These are phyloP conservation scores for Epinephelus fuscoguttatus DNA, from an alignment of 2,113 vertebrate species.

Conservation along the genomic window DNA sequence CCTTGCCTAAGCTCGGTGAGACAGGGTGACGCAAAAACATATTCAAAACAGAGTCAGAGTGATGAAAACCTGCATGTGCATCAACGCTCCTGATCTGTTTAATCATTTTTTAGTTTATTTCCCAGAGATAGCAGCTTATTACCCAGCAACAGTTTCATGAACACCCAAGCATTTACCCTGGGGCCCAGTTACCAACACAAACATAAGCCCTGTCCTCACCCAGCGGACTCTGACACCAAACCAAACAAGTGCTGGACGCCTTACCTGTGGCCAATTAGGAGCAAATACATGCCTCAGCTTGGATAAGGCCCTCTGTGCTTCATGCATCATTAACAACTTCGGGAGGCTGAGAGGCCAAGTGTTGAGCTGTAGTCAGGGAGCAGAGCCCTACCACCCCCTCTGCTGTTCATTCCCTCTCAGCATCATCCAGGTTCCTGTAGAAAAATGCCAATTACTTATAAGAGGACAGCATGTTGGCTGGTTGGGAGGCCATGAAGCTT, in stretches of 20 bases:
- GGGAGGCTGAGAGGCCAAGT: conserved; percentile 44
- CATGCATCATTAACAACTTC: conserved; percentile 57
- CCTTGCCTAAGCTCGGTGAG: neutral
- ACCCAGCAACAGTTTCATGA: conserved; percentile 30
- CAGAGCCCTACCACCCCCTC: conserved; percentile 43
- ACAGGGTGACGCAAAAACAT: neutral
- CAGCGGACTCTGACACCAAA: conserved; percentile 41
- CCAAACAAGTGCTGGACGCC: conserved; percentile 29
- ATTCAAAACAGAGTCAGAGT: neutral
- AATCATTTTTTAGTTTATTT: conserved; percentile 8
- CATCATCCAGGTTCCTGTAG: conserved; percentile 13
- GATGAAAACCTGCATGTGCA: neutral
- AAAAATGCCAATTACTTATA: neutral
- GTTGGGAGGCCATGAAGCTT: neutral
- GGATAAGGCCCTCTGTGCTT: conserved; percentile 45
- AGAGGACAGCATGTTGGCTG: neutral
- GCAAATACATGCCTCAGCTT: conserved; percentile 45
- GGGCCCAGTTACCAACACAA: conserved; percentile 44
- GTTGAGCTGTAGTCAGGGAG: conserved; percentile 26
- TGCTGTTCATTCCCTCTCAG: conserved; percentile 24
- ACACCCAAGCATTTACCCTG: conserved; percentile 24
- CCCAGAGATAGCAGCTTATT: conserved; percentile 11
- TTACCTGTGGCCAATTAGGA: conserved; percentile 64
- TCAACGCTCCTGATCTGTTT: conserved; percentile 1
- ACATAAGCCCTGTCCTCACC: conserved; percentile 41